These are phyloP conservation scores for Synanthedon andrenaeformis DNA, from an alignment of 2,888 invertebrate genomes.

Conservation along the genomic window DNA sequence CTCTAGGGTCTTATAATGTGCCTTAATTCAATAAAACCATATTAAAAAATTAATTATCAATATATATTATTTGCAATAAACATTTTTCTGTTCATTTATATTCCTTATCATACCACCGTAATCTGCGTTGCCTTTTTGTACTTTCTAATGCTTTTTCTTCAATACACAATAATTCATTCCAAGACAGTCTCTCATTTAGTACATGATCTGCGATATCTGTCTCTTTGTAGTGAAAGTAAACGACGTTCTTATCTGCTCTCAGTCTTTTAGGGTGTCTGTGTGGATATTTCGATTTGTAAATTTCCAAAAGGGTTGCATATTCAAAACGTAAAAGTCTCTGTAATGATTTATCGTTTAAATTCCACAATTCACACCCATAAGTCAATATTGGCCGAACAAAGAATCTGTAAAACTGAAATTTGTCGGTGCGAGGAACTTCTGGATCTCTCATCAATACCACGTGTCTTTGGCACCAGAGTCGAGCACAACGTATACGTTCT, in stretches of 20 bases:
- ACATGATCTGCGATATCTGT: constrained; percentile 24
- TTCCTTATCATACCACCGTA: constrained; percentile 16
- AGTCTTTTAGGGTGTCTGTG: constrained; percentile 24
- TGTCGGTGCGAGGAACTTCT: constrained; percentile 18
- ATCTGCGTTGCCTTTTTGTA: constrained; percentile 3
- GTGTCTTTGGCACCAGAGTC: constrained; percentile 29
- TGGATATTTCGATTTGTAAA: constrained; percentile 34
- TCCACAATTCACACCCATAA: constrained; percentile 45
- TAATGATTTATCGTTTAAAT: constrained; percentile 13
- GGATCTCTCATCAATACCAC: constrained; percentile 21
- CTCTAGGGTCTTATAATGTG: too few relatives aligned
- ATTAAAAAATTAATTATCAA: neutral
- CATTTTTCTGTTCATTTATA: neutral
- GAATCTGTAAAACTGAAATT: constrained; percentile 31
- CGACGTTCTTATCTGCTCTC: constrained; percentile 14
- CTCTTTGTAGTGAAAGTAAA: constrained; percentile 22
- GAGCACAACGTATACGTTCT: constrained; percentile 30
- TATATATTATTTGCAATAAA: neutral
- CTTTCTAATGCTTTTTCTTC: constrained; percentile 20
- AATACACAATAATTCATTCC: constrained; percentile 20
- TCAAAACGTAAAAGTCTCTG: constrained; percentile 29
- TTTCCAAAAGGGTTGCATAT: constrained; percentile 23
- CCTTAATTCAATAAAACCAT: neutral
- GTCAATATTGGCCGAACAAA: constrained; percentile 39
- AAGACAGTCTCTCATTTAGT: constrained; percentile 23